Conservation (phyloP, 2,888 invertebrate species). For the Lasioglossum zephyrum region DNA sequence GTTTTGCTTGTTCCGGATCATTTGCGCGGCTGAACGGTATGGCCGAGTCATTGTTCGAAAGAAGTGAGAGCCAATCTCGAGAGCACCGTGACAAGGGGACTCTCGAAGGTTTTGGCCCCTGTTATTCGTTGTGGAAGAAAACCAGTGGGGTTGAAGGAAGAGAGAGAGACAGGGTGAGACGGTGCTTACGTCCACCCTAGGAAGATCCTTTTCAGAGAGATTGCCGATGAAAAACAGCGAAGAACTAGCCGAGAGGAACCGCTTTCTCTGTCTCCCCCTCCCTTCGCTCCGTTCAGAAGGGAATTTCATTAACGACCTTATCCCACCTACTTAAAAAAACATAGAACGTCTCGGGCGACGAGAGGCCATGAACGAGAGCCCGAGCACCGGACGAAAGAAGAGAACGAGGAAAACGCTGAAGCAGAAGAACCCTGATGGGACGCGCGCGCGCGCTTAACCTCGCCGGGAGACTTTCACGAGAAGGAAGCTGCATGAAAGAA, state of each 20-base stretch:
- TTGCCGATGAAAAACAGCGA: constrained; percentile 63
- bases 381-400: constrained; percentile 8
- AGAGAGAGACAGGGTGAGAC: neutral
- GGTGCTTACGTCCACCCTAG: constrained; percentile 50
- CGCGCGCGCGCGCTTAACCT: constrained; percentile 43
- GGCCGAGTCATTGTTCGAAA: constrained; percentile 48
- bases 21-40: constrained; percentile 65
- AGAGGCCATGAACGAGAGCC: constrained; percentile 37
- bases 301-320: constrained; percentile 73
- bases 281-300: constrained; percentile 36
- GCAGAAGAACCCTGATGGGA: constrained; percentile 22
- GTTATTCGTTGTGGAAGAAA: constrained; percentile 43
- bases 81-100: constrained; percentile 51
- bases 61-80: constrained; percentile 64
- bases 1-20: constrained; percentile 75
- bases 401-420: constrained; percentile 26
- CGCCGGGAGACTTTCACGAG: constrained; percentile 36
- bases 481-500: constrained; percentile 53
- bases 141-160: neutral
- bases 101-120: constrained; percentile 50
- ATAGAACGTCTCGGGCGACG: constrained; percentile 52
- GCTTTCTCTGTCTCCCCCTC: neutral
- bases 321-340: constrained; percentile 69
- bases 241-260: constrained; percentile 50
- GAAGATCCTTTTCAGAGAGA: constrained; percentile 61